Evolutionary conservation across 2,888 invertebrate genomes (phyloP), one percentile per base, ranked within the genome.

Genomic region (Drosophila robusta): DNA sequence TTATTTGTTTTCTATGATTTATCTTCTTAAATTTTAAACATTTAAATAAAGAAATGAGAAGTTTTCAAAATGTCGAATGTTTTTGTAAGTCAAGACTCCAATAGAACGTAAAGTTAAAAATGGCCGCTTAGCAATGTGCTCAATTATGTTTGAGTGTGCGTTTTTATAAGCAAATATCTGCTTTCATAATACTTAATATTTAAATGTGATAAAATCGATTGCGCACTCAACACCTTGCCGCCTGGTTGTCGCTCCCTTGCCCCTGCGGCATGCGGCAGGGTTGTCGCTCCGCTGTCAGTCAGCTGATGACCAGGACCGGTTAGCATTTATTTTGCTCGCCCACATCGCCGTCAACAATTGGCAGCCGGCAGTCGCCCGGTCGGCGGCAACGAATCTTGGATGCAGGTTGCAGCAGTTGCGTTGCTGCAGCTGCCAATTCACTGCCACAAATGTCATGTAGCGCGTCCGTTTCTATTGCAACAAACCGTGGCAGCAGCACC

Each of bases 371-470:
- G 29, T 29, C 29, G 29, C 29, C 8, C 8, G 8, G 29, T 29
- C 47, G 36, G 32, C 49, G 38, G 42, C 63, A 58, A 26, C 64
- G 62, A 50, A 45, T 65, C 69, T 44, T 64, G 54, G 73, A 49
- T 68, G 75, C 72, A 81, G 65, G 67, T 61, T 78, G 79, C 71
- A 24, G 75, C 54, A 56, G 45, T 29, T 63, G 64, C 55, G 66
- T 22, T 60, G 78, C 60, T 70, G 75, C 80, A 73, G 70, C 80
- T 85, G 84, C 86, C 84, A 85, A 82, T 85, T 87, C 64, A 56
- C 57, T 87, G 89, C 89, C 89, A 89, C 79, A 90, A 80, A 80
- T 90, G 90, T 90, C 90, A 90, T 89, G 89, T 87, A 50, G 64
- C 78, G 80, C 88, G 88, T 82, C 82, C 83, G 84, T 83, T 87